A percentile compares a stretch with the other conserved stretches of the same genome.
Evolutionary conservation across 1,140 invertebrate species (phyloP).

Genomic region (Cydia pomonella): DNA sequence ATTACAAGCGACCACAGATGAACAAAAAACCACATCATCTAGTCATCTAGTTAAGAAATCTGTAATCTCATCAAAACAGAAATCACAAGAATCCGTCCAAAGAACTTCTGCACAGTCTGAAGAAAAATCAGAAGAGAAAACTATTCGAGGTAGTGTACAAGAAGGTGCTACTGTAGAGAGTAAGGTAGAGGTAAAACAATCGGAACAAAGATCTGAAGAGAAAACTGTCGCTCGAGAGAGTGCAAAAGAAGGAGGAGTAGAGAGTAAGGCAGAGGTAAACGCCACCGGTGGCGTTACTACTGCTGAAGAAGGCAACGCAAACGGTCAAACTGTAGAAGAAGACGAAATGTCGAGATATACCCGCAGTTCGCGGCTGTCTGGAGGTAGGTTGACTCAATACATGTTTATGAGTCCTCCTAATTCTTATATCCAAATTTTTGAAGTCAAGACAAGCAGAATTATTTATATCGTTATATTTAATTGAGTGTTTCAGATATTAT

Average conservation of each 20-base stretch:
- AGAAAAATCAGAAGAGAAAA: slow-evolving; percentile 46
- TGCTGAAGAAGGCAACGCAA: slow-evolving; percentile 43
- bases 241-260: slow-evolving; percentile 38
- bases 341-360: slow-evolving; percentile 83
- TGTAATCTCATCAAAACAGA: background rate
- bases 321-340: slow-evolving; percentile 69
- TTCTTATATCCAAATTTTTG: too few relatives aligned
- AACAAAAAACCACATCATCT: slow-evolving; percentile 28
- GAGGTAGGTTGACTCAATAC: slow-evolving; percentile 72
- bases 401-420: background rate
- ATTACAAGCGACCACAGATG: slow-evolving; percentile 23
- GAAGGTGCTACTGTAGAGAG: slow-evolving; percentile 37
- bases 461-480: too few relatives aligned
- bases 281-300: slow-evolving; percentile 42
- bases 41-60: slow-evolving; percentile 20
- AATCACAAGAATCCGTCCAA: slow-evolving; percentile 31
- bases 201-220: slow-evolving; percentile 46
- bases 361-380: slow-evolving; percentile 81
- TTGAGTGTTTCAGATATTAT: too few relatives aligned
- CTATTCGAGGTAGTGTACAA: slow-evolving; percentile 34
- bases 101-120: slow-evolving; percentile 42
- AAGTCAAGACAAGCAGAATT: too few relatives aligned
- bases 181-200: slow-evolving; percentile 30
- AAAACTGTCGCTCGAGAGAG: slow-evolving; percentile 36
- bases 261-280: slow-evolving; percentile 32